Percentiles rank a stretch among this genome's conserved stretches.
phyloP scores from a whole-genome alignment of 2,113 vertebrate genomes.

The Tragulus kanchil region DNA sequence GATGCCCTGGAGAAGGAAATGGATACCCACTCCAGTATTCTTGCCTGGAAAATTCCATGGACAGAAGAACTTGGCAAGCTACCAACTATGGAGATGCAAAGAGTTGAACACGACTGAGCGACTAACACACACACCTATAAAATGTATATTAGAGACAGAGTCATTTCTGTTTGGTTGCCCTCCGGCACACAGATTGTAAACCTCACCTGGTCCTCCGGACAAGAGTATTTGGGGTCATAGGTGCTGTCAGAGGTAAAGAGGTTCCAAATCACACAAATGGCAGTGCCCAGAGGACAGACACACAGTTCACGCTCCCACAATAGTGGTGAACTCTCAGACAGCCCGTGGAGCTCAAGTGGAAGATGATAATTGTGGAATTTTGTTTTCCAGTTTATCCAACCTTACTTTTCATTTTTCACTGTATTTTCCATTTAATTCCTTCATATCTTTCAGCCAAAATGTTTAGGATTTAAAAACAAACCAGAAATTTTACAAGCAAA shows the following conservation, averaged over 20 bases:
- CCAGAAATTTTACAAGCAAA: background rate
- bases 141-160: background rate
- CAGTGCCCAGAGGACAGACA: no score
- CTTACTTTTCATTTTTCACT: slow-evolving; percentile 2
- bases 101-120: background rate
- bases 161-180: background rate
- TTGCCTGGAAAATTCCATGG: background rate
- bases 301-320: background rate
- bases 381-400: background rate
- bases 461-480: background rate
- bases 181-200: background rate
- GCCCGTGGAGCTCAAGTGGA: background rate
- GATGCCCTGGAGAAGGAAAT: background rate
- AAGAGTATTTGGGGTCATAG: background rate
- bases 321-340: background rate
- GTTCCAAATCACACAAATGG: background rate
- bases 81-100: background rate
- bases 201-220: background rate
- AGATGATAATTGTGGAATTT: background rate
- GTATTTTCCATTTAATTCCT: background rate
- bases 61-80: background rate
- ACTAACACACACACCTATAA: background rate
- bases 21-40: background rate
- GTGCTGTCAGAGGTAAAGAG: background rate
- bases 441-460: background rate